phyloP scores from a whole-genome alignment of 2,888 invertebrate genomes.

The Cantharis flavilabris region DNA sequence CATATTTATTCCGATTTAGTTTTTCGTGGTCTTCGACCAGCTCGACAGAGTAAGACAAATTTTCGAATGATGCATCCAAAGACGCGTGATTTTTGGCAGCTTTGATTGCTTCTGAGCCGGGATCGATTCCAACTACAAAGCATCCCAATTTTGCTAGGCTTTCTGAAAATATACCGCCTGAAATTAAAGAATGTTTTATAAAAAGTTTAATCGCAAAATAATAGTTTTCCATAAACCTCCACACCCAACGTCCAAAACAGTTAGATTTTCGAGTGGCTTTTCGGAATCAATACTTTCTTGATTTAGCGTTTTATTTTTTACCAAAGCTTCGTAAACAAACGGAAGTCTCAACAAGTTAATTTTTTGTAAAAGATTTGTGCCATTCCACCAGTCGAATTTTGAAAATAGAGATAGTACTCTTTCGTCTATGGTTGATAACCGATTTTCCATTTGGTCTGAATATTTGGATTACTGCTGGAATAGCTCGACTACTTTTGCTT shows the following conservation, averaged over 20 bases:
- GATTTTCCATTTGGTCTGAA: not conserved
- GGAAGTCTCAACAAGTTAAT: not conserved
- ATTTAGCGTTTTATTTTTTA: not conserved
- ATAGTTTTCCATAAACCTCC: not conserved
- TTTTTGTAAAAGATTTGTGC: not conserved
- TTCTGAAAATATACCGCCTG: slow-evolving; percentile 13
- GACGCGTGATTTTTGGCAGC: slow-evolving; percentile 66
- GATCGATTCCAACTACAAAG: slow-evolving; percentile 76
- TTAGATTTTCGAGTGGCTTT: not conserved
- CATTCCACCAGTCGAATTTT: not conserved
- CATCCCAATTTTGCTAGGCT: slow-evolving; percentile 76
- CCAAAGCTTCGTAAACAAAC: not conserved
- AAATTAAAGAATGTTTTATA: not conserved
- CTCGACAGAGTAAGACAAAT: slow-evolving; percentile 54
- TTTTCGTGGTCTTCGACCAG: slow-evolving; percentile 60
- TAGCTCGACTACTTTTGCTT: no score
- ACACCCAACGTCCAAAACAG: not conserved
- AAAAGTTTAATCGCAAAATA: not conserved
- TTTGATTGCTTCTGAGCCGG: slow-evolving; percentile 68
- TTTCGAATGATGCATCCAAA: slow-evolving; percentile 49
- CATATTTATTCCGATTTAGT: slow-evolving; percentile 53
- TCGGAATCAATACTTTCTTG: not conserved
- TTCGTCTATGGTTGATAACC: not conserved
- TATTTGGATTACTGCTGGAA: no score
- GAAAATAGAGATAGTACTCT: not conserved